Evolutionary conservation across 2,888 invertebrate genomes (phyloP), one percentile per base, ranked within the genome.

Genomic region (Smittia aterrima): DNA sequence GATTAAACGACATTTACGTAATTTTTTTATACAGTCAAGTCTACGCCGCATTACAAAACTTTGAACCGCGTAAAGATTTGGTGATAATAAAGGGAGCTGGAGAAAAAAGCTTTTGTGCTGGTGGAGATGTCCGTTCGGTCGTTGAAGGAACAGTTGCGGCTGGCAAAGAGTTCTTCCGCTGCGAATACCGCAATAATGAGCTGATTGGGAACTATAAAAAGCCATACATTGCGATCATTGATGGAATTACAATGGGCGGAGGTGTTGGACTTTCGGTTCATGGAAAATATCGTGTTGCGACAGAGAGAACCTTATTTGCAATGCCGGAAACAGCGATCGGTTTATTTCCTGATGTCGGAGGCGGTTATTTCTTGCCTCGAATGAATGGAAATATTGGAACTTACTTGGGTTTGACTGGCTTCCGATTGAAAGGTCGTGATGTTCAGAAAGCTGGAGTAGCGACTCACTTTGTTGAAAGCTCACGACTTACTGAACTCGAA

Each of bases 101-200:
- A 11, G 96, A 90, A 0, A 98, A 97, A 82, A 93, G 98, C 0
- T 99, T 99, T 82, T 99, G 99, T 85, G 98, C 99, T n/a, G 99
- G 99, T 0, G 99, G 99, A 0, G 99, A 99, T 85, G 92, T 99
- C 0, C 89, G 76, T 90, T 87, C 38, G 27, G 24, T 70, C 18
- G 13, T 54, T 25, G 20, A 27, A n/a, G 64, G 64, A 25, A 13
- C 87, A 32, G 79, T 84, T 38, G 2, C 9, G 13, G 38, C 11
- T 24, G 88, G 89, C 0, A 84, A 88, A 78, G 85, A 87, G 32
- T 98, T 98, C 83, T 98, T 98, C 80, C 86, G 87, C 74, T 87
- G 89, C 74, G 98, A 98, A 82, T 98, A 96, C 24, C 16, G 22
- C n/a, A 72, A 18, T 22, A 27, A 98, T 82, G 88, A 93, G 77